phyloP scores from a whole-genome alignment of 1,140 invertebrate genomes.

The Gyrodactylus salaris region DNA sequence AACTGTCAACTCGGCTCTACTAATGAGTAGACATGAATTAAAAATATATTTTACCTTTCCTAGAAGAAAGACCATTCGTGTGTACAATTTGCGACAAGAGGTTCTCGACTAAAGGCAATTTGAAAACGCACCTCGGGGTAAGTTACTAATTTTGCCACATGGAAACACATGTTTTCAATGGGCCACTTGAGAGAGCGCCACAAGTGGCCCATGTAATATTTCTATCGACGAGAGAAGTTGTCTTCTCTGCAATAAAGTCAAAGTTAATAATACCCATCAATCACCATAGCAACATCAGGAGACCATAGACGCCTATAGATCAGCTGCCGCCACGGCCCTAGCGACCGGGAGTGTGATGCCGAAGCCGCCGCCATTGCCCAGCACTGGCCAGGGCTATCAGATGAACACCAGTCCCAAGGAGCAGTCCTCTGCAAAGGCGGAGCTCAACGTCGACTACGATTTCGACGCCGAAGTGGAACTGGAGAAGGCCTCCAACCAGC shows the following conservation, averaged over 20 bases:
- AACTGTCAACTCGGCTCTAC: too few relatives aligned
- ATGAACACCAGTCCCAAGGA: background rate
- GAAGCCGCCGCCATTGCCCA: background rate
- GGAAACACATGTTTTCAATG: too few relatives aligned
- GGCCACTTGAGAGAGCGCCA: too few relatives aligned
- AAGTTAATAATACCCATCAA: too few relatives aligned
- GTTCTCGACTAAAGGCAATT: constrained; percentile 7
- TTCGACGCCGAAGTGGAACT: background rate
- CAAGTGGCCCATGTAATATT: too few relatives aligned
- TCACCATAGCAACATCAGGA: background rate
- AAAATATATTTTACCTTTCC: background rate
- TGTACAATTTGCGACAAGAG: constrained; percentile 6
- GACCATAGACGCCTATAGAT: background rate
- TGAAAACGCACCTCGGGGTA: constrained; percentile 6
- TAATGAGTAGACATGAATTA: too few relatives aligned
- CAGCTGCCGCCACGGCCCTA: background rate
- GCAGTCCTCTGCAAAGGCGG: background rate
- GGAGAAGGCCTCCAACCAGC: background rate
- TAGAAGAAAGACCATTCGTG: constrained; percentile 5
- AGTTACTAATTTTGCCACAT: too few relatives aligned
- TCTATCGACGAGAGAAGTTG: too few relatives aligned
- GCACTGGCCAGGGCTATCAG: background rate
- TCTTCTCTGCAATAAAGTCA: too few relatives aligned
- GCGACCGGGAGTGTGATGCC: background rate
- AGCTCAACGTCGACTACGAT: background rate